phyloP scores from a whole-genome alignment of 1,140 invertebrate species.

The Cardiocondyla obscurior region DNA sequence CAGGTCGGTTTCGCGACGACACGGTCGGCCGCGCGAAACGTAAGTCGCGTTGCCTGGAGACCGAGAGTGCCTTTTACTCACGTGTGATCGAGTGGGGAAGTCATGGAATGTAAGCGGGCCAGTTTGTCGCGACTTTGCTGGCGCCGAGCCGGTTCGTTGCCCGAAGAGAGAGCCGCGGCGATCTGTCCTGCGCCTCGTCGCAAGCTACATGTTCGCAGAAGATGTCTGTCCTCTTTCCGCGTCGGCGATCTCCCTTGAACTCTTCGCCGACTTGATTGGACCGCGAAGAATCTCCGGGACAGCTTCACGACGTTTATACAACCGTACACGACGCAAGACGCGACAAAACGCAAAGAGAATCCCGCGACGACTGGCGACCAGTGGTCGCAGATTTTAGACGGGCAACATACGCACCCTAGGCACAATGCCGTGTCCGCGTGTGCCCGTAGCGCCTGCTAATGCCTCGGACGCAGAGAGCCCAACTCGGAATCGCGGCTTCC shows the following conservation, averaged over 20 bases:
- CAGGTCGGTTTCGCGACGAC: too few species aligned
- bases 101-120: conserved; percentile 77
- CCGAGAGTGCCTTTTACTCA: conserved; percentile 69
- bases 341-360: too few species aligned
- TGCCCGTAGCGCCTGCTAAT: too few species aligned
- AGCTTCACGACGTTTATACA: too few species aligned
- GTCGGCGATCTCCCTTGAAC: neutral
- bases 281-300: neutral
- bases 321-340: conserved; percentile 8
- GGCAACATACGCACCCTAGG: too few species aligned
- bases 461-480: too few species aligned
- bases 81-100: conserved; percentile 80
- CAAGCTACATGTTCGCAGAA: conserved; percentile 19
- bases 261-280: too few species aligned
- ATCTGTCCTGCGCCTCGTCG: neutral
- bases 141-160: neutral
- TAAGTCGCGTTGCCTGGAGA: neutral
- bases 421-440: too few species aligned
- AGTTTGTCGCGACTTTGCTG: conserved; percentile 12
- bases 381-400: too few species aligned
- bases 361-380: too few species aligned
- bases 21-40: neutral
- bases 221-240: neutral
- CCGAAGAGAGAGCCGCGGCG: neutral
- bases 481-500: too few species aligned